These are phyloP conservation scores for Daubentonia madagascariensis DNA, from an alignment of 2,113 vertebrate genomes.

Conservation along the genomic window DNA sequence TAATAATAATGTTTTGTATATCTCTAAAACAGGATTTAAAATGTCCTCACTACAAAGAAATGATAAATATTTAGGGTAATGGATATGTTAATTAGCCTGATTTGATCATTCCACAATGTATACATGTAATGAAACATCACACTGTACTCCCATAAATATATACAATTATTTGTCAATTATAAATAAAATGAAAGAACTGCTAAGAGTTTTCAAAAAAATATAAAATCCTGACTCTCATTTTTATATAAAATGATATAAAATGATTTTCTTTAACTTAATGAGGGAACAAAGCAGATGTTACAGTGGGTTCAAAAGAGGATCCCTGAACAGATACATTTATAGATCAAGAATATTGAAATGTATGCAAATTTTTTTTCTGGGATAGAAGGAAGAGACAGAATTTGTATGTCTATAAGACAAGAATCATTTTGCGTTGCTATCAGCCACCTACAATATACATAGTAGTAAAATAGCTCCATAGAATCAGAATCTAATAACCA, in stretches of 20 bases:
- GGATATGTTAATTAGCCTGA: neutral
- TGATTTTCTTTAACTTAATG: neutral
- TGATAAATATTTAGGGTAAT: neutral
- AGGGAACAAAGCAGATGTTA: neutral
- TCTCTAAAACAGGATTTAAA: neutral
- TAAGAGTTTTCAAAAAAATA: constrained; percentile 20
- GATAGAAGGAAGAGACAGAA: neutral
- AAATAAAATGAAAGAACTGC: neutral
- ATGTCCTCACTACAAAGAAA: neutral
- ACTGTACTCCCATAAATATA: neutral
- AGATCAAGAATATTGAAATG: neutral
- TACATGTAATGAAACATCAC: neutral
- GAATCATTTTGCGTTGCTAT: neutral
- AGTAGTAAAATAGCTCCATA: neutral
- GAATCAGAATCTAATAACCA: neutral
- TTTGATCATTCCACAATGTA: neutral
- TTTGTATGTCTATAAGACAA: neutral
- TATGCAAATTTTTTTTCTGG: neutral
- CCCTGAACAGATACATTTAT: neutral
- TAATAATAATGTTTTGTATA: neutral
- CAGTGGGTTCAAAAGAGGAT: neutral
- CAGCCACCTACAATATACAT: neutral
- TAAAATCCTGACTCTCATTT: neutral
- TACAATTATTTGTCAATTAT: neutral
- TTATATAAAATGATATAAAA: neutral